phyloP scores from a whole-genome alignment of 2,888 invertebrate species.

The Sarcophaga subvicina region DNA sequence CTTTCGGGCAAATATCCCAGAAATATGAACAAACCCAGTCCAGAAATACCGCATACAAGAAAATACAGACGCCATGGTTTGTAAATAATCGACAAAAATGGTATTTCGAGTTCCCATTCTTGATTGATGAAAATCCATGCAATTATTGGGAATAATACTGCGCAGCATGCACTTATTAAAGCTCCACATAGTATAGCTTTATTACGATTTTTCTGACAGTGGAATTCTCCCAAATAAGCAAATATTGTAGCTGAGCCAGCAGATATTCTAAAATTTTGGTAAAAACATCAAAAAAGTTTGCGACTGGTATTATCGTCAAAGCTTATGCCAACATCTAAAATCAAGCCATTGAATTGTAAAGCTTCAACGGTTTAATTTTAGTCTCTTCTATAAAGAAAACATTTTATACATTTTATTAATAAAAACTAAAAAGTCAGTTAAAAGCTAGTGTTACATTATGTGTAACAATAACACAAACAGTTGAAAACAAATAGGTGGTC shows the following conservation, averaged over 20 bases:
- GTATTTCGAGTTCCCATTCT: slow-evolving; percentile 74
- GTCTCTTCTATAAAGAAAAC: too few relatives aligned
- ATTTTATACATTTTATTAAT: too few relatives aligned
- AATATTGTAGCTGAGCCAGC: slow-evolving; percentile 83
- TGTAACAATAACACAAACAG: too few relatives aligned
- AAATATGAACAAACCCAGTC: slow-evolving; percentile 73
- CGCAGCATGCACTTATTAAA: slow-evolving; percentile 75
- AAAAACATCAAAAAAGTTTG: too few relatives aligned
- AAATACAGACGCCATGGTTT: slow-evolving; percentile 79
- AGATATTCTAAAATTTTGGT: slow-evolving; percentile 74
- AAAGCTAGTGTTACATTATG: too few relatives aligned
- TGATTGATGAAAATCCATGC: slow-evolving; percentile 78
- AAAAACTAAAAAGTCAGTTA: too few relatives aligned
- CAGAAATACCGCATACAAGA: slow-evolving; percentile 75
- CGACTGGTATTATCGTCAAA: too few relatives aligned
- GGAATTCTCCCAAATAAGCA: slow-evolving; percentile 83
- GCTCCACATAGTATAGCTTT: slow-evolving; percentile 79
- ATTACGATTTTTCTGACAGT: slow-evolving; percentile 81
- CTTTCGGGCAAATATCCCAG: slow-evolving; percentile 77
- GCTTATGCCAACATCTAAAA: too few relatives aligned
- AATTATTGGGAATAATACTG: slow-evolving; percentile 75
- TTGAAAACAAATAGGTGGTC: too few relatives aligned
- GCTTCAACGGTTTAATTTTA: too few relatives aligned
- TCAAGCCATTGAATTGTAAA: too few relatives aligned
- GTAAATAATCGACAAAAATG: slow-evolving; percentile 73